These are phyloP conservation scores for Leucophora obtusa DNA, from an alignment of 2,888 invertebrate genomes.

Conservation along the genomic window DNA sequence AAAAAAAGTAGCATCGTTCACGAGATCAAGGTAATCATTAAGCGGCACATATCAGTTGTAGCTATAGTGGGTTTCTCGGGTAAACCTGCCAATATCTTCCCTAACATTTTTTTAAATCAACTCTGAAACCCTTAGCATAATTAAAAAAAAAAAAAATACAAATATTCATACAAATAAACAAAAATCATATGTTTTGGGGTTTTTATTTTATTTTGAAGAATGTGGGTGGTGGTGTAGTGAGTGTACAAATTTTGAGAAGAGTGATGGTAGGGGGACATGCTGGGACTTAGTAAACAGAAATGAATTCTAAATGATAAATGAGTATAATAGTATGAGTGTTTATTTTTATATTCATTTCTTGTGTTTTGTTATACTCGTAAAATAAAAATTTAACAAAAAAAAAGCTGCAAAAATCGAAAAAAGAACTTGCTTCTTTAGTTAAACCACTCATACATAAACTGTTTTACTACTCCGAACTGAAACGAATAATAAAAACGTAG, in stretches of 20 bases:
- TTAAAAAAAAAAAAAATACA: constrained; percentile 14
- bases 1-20: too few species aligned
- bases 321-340: constrained; percentile 32
- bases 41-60: too few species aligned
- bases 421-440: constrained; percentile 32
- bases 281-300: constrained; percentile 8
- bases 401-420: constrained; percentile 30
- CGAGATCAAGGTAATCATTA: too few species aligned
- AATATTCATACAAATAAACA: constrained; percentile 26
- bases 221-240: constrained; percentile 33
- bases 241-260: constrained; percentile 6
- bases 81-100: too few species aligned
- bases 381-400: constrained; percentile 28
- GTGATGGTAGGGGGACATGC: neutral
- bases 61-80: too few species aligned
- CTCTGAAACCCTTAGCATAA: constrained; percentile 13
- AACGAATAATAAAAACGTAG: constrained; percentile 58
- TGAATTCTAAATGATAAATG: constrained; percentile 21
- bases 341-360: constrained; percentile 43
- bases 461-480: constrained; percentile 18
- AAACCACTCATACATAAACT: constrained; percentile 23
- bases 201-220: neutral
- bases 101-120: neutral
- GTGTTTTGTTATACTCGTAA: constrained; percentile 30
- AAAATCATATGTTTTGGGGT: constrained; percentile 38